Percentiles rank a stretch among this genome's conserved stretches.
These are phyloP conservation scores for Ladona fulva DNA, from an alignment of 1,140 invertebrate genomes.

Conservation along the genomic window DNA sequence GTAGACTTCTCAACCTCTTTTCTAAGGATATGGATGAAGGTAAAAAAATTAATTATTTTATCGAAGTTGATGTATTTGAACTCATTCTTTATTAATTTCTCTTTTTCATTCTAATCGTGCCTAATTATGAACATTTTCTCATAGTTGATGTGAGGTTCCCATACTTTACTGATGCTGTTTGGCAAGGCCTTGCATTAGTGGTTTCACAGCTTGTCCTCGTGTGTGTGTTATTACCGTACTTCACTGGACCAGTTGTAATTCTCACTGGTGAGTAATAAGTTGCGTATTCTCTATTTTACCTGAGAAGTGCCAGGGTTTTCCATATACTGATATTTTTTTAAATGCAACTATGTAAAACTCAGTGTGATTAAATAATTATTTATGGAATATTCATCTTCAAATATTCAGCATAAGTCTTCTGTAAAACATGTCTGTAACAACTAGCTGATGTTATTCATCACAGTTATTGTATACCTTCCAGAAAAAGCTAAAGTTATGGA, in stretches of 20 bases:
- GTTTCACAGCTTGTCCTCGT: conserved; percentile 39
- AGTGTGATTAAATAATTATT: too few relatives aligned
- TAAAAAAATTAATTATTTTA: not conserved
- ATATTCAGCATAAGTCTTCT: too few relatives aligned
- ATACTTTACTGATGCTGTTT: conserved; percentile 40
- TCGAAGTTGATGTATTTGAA: not conserved
- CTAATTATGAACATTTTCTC: not conserved
- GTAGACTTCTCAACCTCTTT: conserved; percentile 56
- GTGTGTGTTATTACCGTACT: conserved; percentile 40
- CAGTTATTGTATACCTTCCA: too few relatives aligned
- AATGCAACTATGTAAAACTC: too few relatives aligned
- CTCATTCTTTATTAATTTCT: not conserved
- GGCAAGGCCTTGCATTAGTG: conserved; percentile 39
- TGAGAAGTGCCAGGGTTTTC: too few relatives aligned
- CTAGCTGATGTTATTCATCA: too few relatives aligned
- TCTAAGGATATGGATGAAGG: conserved; percentile 50
- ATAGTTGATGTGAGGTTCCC: conserved; percentile 30
- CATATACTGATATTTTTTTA: too few relatives aligned
- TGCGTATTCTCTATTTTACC: too few relatives aligned
- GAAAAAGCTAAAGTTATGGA: too few relatives aligned
- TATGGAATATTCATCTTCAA: too few relatives aligned
- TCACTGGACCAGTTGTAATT: conserved; percentile 33
- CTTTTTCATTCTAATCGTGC: not conserved
- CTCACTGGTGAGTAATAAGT: too few relatives aligned
- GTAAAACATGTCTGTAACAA: too few relatives aligned